phyloP scores from a whole-genome alignment of 2,888 invertebrate genomes.

The Emesis furor region DNA sequence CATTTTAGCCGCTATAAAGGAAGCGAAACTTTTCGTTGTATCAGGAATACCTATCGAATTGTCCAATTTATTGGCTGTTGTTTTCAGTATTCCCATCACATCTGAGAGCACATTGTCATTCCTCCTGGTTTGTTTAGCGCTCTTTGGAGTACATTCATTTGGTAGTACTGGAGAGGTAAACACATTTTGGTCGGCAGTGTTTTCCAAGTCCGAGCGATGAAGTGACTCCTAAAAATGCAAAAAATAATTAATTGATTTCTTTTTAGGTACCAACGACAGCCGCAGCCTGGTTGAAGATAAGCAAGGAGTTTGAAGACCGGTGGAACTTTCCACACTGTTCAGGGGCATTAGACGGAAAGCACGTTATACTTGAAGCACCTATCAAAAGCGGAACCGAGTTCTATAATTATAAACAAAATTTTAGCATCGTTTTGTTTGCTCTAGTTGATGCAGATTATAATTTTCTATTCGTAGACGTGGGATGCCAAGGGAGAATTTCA shows the following conservation, averaged over 20 bases:
- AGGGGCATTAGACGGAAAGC: neutral
- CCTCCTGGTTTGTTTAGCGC: no score
- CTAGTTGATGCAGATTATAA: constrained; percentile 59
- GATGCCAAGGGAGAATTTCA: constrained; percentile 46
- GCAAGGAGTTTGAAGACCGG: constrained; percentile 64
- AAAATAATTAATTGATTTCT: neutral
- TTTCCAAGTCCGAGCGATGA: no score
- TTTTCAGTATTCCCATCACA: no score
- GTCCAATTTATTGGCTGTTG: no score
- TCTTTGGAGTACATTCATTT: no score
- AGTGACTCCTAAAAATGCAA: no score
- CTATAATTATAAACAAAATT: constrained; percentile 40
- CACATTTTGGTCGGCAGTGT: no score
- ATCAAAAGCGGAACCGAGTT: constrained; percentile 37
- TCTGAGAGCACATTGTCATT: no score
- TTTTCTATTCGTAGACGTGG: constrained; percentile 38
- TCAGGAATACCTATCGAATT: no score
- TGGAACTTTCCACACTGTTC: constrained; percentile 63
- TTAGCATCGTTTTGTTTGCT: constrained; percentile 64
- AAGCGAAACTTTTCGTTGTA: no score
- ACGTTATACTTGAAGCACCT: neutral
- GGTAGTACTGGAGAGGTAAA: no score
- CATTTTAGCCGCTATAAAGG: no score
- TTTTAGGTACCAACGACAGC: constrained; percentile 66
- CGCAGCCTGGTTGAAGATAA: constrained; percentile 64